phyloP scores from a whole-genome alignment of 2,113 vertebrate genomes.

The Microcebus tavaratra region DNA sequence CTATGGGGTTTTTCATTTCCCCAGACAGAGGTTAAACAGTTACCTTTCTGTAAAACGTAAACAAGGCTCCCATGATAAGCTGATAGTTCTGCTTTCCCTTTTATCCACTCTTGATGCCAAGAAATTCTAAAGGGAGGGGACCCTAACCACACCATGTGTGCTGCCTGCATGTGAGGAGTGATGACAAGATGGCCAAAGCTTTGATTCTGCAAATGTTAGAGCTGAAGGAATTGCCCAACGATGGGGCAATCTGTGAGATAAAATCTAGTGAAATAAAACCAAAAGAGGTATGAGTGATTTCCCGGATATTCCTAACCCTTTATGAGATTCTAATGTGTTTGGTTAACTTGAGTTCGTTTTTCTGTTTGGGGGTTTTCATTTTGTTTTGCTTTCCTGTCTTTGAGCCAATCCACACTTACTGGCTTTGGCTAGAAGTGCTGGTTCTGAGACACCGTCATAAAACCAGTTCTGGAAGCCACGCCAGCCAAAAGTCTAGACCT shows the following conservation, averaged over 20 bases:
- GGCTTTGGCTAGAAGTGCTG: slow-evolving; percentile 29
- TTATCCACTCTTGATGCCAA: not conserved
- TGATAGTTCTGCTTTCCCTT: not conserved
- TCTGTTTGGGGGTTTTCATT: not conserved
- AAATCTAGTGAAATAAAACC: slow-evolving; percentile 25
- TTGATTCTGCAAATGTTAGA: slow-evolving; percentile 42
- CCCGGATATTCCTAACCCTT: slow-evolving; percentile 35
- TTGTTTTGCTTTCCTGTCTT: slow-evolving; percentile 30
- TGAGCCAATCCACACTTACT: not conserved
- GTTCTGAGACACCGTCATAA: slow-evolving; percentile 52
- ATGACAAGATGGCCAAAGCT: not conserved
- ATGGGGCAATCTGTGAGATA: slow-evolving; percentile 7
- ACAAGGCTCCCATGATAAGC: not conserved
- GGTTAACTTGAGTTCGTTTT: not conserved
- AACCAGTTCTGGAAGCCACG: slow-evolving; percentile 40
- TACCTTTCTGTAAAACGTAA: slow-evolving; percentile 15
- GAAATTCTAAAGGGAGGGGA: not conserved
- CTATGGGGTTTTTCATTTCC: not conserved
- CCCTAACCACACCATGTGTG: not conserved
- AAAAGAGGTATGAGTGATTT: not conserved
- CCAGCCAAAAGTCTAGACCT: slow-evolving; percentile 61
- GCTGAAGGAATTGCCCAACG: not conserved
- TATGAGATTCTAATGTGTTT: slow-evolving; percentile 14
- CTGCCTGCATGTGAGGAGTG: not conserved
- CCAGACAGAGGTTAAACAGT: not conserved